These are phyloP conservation scores for Calephelis nemesis DNA, from an alignment of 1,140 invertebrate genomes.

Conservation along the genomic window DNA sequence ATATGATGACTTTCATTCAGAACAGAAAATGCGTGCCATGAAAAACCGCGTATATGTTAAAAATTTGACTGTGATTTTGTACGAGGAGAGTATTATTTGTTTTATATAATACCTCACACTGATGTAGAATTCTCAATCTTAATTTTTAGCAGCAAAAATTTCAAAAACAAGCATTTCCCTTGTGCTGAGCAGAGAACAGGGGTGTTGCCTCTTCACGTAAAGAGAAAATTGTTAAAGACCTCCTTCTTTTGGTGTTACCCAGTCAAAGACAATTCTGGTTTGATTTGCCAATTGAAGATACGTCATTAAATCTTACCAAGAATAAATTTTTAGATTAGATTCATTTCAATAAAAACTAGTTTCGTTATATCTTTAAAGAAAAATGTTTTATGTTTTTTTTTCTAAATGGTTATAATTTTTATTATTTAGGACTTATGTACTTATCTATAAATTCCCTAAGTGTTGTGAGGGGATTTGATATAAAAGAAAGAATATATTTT, in stretches of 20 bases:
- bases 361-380: conserved; percentile 17
- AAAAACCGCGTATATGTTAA: background rate
- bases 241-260: background rate
- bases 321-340: background rate
- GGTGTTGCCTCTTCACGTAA: background rate
- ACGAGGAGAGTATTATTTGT: background rate
- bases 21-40: background rate
- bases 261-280: conserved; percentile 3
- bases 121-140: background rate
- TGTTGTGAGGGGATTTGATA: conserved; percentile 19
- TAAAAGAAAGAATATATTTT: conserved; percentile 11
- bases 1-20: background rate
- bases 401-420: conserved; percentile 17
- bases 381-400: conserved; percentile 11
- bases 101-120: background rate
- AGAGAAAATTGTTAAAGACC: conserved; percentile 2
- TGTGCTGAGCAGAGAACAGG: background rate
- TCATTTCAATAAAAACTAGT: background rate
- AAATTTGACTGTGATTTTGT: background rate
- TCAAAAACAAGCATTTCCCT: background rate
- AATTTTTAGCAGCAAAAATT: background rate
- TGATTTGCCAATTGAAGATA: background rate
- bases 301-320: conserved; percentile 16
- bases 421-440: conserved; percentile 20
- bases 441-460: conserved; percentile 15